Base-by-base conservation (phyloP, 2,888 invertebrate species). In the Norana najaformis region DNA sequence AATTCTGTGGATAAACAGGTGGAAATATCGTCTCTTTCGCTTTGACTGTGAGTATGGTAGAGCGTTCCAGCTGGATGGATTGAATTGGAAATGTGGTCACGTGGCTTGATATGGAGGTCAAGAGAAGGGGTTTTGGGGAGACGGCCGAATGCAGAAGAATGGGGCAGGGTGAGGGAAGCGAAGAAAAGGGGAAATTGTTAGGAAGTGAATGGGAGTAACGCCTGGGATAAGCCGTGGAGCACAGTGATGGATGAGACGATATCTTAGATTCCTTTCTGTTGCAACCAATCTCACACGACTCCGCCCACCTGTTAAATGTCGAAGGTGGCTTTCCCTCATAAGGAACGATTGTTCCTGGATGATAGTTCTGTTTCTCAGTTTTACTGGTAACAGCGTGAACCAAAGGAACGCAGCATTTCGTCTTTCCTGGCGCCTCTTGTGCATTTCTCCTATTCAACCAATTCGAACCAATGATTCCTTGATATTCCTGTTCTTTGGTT, bases 41-140 rank as follows among this genome's bases (percentile, higher is more conserved):
- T 35, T 37, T 85, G 85, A 85, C 85, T 35, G 85, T 85, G 37
- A 85, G 37, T 16, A 85, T 37, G 85, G 85, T 85, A 35, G 85
- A 85, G 6, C 85, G 35, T 36, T 85, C 85, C 85, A 85, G 85
- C 35, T 85, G 85, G 85, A 85, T 85, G 4, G 85, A 85, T 16
- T 85, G 85, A 35, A 85, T 37, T 37, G 85, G 85, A 36, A 85
- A 85, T 6, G 85, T 23, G 36, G 85, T 14, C 8, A 85, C 85
- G 16, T 85, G 85, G 37, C 85, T 37, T 35, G 85, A 85, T 36
- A 85, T 85, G 85, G 85, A 85, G 20, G 85, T 37, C 2, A 85
- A 35, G 5, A 35, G 85, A 37, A 35, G 36, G 3, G 85, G 85
- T 85, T 85, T 85, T 37, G 85, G 85, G 16, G 85, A 35, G 85